Base-by-base conservation (phyloP, 2,888 invertebrate species). In the Myopa tessellatipennis region DNA sequence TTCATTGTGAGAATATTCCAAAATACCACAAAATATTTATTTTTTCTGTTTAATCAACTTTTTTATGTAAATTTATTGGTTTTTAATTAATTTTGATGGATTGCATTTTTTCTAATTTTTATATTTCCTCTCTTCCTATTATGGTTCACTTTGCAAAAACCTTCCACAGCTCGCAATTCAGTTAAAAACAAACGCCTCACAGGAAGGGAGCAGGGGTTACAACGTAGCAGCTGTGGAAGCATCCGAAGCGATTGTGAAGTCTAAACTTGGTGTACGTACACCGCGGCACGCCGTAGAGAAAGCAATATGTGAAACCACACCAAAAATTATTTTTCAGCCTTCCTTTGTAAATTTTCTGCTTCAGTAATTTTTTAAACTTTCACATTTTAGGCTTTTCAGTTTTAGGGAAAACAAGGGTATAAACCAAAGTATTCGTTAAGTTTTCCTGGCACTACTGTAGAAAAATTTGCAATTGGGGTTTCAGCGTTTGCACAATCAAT, bases 301-400 rank as follows among this genome's bases (percentile, higher is more conserved):
- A 60, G 69, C 69, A 74, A 73, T 61, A 73, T 34, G 60, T 38
- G 52, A 77, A 70, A 77, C 74, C 70, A 74, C 77, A 77, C 77
- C 74, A 74, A 58, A 74, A 69, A 69, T 40, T 7, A 61, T 73
- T 58, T 45, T 18, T 69, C 69, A 6, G 14, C 69, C 50, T 60
- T 55, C 61, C 60, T 73, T 74, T 55, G 36, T 36, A 18, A 26
- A 67, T 58, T 75, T 75, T 75, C 40, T 60, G 69, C 69, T 69
- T 69, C 45, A 60, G 60, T n/a, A 69, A 69, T 50, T 69, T 73
- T 69, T 69, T 26, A 63, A 50, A 60, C 73, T 81, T 84, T 83
- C 81, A 83, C 81, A 80, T 83, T 83, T 78, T 80, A 79, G 38
- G 78, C 77, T 45, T 45, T 45, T 10, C 45, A 8, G 45, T 10